Evolutionary conservation across 2,113 vertebrate species (phyloP), one percentile per base, ranked within the genome.

Genomic region (Tupaia tana): DNA sequence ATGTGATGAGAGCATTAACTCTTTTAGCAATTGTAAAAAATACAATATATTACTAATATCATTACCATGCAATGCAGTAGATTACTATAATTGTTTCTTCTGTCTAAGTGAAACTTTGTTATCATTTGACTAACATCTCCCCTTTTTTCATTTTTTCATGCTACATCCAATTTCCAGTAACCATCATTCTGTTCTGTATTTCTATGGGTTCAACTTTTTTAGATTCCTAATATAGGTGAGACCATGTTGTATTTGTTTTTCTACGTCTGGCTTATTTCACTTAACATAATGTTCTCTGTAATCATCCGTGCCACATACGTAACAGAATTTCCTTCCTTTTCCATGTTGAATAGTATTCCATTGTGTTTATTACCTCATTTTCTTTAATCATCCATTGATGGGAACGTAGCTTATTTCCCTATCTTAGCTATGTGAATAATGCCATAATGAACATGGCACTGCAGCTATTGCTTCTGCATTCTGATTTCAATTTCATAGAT

Each of bases 391-490:
- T 25, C 11, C 12, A 16, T 2, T 75, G 43, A 54, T 75, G 12
- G 43, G 52, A 34, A 15, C 22, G 24, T 54, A 54, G 0, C 1
- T 54, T 8, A 0, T 54, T 75, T 75, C 24, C 43, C 4, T 14
- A 15, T 75, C 43, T 27, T 75, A 13, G 43, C 24, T 75, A 15
- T 75, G 43, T 54, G 6, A 75, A 54, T 15, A 75, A 25, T 15
- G 22, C 52, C 54, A 18, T 7, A 13, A 54, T 54, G 24, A 54
- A 4, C 20, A 16, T 75, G 7, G 13, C 6, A 25, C 22, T 54
- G 2, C 43, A 54, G 13, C 25, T 8, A 20, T 22, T 9, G 19
- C 71, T 43, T 73, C 31, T 3, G 34, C 71, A 73, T 54, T 25
- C 24, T 75, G 24, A 52, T 13, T 54, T 25, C 22, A 34, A 27